Conservation (phyloP, 1,140 invertebrate genomes). For the Drosophila tani region DNA sequence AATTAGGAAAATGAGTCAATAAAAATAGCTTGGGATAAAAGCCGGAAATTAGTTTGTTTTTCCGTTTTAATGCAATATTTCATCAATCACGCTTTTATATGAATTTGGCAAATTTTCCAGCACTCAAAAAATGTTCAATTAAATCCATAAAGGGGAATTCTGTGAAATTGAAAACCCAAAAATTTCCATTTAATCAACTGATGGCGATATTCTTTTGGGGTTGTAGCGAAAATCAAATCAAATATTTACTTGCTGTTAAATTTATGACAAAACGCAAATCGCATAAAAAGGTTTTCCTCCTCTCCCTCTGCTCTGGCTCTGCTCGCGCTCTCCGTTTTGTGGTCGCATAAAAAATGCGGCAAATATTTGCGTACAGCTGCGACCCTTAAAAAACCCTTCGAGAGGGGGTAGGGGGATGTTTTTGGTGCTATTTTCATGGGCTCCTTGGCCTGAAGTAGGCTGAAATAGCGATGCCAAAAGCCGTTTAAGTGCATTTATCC, state of each 20-base stretch:
- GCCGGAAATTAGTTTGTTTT: no score
- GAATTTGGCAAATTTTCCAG: background rate
- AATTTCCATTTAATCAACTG: conserved; percentile 71
- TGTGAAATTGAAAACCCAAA: conserved; percentile 41
- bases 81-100: no score
- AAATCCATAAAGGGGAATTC: conserved; percentile 31
- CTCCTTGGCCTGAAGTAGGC: conserved; percentile 16
- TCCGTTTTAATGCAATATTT: no score
- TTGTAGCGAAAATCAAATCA: conserved; percentile 61
- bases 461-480: conserved; percentile 43
- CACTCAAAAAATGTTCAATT: conserved; percentile 20
- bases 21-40: no score
- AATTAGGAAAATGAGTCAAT: no score
- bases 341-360: conserved; percentile 65
- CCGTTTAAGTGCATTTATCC: conserved; percentile 70
- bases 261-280: conserved; percentile 74
- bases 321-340: conserved; percentile 29
- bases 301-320: background rate
- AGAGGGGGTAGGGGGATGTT: background rate
- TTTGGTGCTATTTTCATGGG: conserved; percentile 26
- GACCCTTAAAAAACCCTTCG: conserved; percentile 30
- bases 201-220: conserved; percentile 5
- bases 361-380: conserved; percentile 74
- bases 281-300: conserved; percentile 46
- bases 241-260: conserved; percentile 78